Base-by-base conservation (phyloP, 1,140 invertebrate genomes). In the Procambarus virginalis region DNA sequence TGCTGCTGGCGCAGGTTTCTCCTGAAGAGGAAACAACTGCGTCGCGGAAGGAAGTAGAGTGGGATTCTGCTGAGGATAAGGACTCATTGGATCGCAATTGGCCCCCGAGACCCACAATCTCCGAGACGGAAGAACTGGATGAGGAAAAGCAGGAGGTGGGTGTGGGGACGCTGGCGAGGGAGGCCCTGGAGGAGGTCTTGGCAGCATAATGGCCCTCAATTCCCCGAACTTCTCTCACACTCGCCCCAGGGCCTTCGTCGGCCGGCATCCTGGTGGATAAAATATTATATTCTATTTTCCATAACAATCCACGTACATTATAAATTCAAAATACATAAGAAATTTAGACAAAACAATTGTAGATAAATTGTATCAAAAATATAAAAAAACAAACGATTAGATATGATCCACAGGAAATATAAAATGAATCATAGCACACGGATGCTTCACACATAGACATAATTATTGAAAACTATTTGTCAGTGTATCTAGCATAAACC, bases 181-280 rank as follows among this genome's bases (percentile, higher is more conserved):
- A 75, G n/a, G 70, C 84, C 73, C 75, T 85, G 73, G 84, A 85
- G 73, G 84, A 77, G 70, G 80, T 85, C 51, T 85, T 85, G 73
- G 22, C 34, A 8, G 70, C 34, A n/a, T 58, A 77, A 17, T 77
- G 84, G 2, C 49, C 49, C 60, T 77, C 73, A 5, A 17, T 51
- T n/a, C 9, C 12, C 46, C 48, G 70, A 2, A 55, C 22, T 51
- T 46, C 75, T 51, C 84, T 45, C 8, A 55, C 70, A 9, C 73
- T 49, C 49, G 68, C 70, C 49, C 49, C 73, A 4, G 70, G 84
- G 58, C 22, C 49, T n/a, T 85, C 84, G 51, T 85, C 84, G 0
- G 73, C 84, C n/a, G 84, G 84, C 84, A 85, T 85, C 70, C 70
- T 85, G 84, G 0, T 64, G 4, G 4, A 64, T 17, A 20, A 64